A percentile compares a stretch with the other conserved stretches of the same genome.
These are phyloP conservation scores for Dasysyrphus albostriatus DNA, from an alignment of 2,888 invertebrate genomes.

Conservation along the genomic window DNA sequence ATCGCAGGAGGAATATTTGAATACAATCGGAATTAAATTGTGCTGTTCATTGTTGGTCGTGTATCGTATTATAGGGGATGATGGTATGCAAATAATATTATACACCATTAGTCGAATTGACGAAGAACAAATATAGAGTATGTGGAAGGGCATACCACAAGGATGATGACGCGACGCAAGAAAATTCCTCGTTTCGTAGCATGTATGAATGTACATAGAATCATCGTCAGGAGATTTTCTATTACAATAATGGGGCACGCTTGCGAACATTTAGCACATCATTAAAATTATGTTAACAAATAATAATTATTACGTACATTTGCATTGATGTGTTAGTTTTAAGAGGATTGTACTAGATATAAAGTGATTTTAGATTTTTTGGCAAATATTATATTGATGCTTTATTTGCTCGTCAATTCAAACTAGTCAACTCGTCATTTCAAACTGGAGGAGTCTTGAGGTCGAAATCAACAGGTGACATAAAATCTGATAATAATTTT, in stretches of 20 bases:
- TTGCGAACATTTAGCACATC: slow-evolving; percentile 72
- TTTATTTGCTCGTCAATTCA: neutral
- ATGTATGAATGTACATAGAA: neutral
- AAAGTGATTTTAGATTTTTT: neutral
- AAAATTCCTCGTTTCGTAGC: neutral
- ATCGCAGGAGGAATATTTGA: slow-evolving; percentile 57
- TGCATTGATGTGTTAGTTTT: neutral
- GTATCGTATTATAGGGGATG: slow-evolving; percentile 57
- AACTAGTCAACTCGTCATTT: too few relatives aligned
- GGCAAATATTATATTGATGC: neutral
- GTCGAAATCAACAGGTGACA: too few relatives aligned
- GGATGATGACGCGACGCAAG: neutral
- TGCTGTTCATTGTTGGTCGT: slow-evolving; percentile 58
- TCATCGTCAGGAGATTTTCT: slow-evolving; percentile 45
- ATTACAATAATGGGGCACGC: slow-evolving; percentile 65
- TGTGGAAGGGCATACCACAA: neutral
- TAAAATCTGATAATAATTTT: too few relatives aligned
- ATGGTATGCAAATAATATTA: slow-evolving; percentile 70
- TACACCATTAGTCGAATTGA: slow-evolving; percentile 73
- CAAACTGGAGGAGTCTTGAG: too few relatives aligned
- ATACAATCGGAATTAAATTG: slow-evolving; percentile 69
- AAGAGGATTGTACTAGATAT: neutral
- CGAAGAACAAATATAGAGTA: slow-evolving; percentile 42
- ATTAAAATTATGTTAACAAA: slow-evolving; percentile 65
- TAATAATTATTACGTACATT: neutral